Percentiles rank a stretch among this genome's conserved stretches.
Evolutionary conservation across 2,888 invertebrate species (phyloP).

Genomic region (Clepsis dumicolana): DNA sequence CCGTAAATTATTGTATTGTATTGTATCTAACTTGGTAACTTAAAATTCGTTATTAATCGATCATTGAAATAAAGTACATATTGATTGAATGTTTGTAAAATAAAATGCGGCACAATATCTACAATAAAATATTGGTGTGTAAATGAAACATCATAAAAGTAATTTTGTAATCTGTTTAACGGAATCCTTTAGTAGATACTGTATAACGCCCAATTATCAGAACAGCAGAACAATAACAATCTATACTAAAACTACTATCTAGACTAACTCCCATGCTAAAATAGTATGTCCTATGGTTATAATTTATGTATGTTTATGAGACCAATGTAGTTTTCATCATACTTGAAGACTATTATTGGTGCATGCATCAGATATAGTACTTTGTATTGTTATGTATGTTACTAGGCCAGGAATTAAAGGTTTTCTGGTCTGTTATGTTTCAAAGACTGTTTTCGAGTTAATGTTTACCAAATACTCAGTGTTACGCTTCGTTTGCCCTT

Average conservation of each 20-base stretch:
- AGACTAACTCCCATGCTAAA: conserved; percentile 31
- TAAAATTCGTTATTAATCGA: background rate
- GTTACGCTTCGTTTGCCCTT: conserved; percentile 15
- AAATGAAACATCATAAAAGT: conserved; percentile 21
- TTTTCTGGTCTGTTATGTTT: conserved; percentile 51
- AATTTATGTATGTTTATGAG: conserved; percentile 52
- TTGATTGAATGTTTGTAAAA: conserved; percentile 1
- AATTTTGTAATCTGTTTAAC: conserved; percentile 39
- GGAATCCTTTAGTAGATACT: conserved; percentile 19
- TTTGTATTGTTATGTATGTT: conserved; percentile 47
- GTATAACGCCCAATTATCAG: conserved; percentile 49
- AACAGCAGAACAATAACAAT: conserved; percentile 49
- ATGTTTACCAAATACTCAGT: conserved; percentile 55
- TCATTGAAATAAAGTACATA: background rate
- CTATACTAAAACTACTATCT: conserved; percentile 42
- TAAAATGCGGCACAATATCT: conserved; percentile 1
- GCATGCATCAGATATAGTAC: conserved; percentile 46
- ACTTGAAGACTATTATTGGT: conserved; percentile 75
- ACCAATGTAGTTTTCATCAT: conserved; percentile 76
- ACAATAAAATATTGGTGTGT: conserved; percentile 16
- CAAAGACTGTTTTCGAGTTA: conserved; percentile 62
- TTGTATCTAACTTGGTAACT: too few species aligned
- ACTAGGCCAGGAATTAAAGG: conserved; percentile 14
- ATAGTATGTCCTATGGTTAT: conserved; percentile 18
- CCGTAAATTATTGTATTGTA: conserved; percentile 13